Evolutionary conservation across 2,797 vertebrate species (phyloP).

Genomic region (Peromyscus nudipes): DNA sequence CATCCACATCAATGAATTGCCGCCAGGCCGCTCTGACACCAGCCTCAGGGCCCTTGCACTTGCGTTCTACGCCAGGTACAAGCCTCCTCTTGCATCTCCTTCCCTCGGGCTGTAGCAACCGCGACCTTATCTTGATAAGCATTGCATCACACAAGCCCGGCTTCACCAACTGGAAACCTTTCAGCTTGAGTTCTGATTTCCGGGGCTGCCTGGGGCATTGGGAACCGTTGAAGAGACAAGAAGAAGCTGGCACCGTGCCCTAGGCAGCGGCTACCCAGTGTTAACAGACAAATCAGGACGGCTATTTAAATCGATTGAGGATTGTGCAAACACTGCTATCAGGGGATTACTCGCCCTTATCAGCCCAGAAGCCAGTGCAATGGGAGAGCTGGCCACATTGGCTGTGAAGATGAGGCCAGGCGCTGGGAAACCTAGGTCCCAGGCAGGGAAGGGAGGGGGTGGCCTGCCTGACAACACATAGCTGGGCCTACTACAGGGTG

Average conservation of each 20-base stretch:
- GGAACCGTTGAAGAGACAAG: background rate
- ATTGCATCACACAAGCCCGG: background rate
- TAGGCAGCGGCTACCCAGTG: fast-evolving
- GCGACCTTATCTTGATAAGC: background rate
- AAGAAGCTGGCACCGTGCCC: conserved; percentile 61
- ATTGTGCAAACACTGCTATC: conserved; percentile 78
- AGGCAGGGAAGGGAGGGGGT: background rate
- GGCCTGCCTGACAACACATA: background rate
- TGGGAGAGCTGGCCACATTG: background rate
- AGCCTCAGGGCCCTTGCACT: conserved; percentile 10
- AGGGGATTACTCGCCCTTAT: conserved; percentile 69
- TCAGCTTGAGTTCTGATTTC: background rate
- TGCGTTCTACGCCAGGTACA: background rate
- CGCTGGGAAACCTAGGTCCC: background rate
- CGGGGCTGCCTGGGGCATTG: background rate
- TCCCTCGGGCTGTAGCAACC: background rate
- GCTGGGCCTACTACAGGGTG: background rate
- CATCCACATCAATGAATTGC: background rate
- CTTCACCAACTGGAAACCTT: background rate
- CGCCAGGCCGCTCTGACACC: background rate
- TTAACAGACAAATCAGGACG: conserved; percentile 69
- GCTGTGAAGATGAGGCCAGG: background rate
- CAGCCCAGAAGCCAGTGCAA: conserved; percentile 36
- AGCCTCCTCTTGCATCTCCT: too few relatives aligned
- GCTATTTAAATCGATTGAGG: conserved; percentile 70